phyloP scores from a whole-genome alignment of 2,888 invertebrate genomes.

The Lasioglossum zephyrum region DNA sequence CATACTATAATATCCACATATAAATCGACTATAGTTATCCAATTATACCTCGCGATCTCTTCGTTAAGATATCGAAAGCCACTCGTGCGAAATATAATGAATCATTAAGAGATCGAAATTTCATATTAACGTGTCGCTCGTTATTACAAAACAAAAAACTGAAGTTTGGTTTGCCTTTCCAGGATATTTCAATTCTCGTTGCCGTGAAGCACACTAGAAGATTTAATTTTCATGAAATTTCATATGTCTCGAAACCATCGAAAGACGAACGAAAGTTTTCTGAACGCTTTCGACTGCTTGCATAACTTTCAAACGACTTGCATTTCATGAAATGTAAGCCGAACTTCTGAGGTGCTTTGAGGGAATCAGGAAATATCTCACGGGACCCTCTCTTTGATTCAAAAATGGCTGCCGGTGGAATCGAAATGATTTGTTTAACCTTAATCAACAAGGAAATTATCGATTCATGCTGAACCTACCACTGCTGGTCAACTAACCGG shows the following conservation, averaged over 20 bases:
- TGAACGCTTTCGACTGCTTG: constrained; percentile 8
- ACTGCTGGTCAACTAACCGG: no score
- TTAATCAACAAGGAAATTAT: not conserved
- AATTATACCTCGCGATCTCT: not conserved
- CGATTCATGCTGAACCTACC: not conserved
- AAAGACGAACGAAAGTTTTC: constrained; percentile 23
- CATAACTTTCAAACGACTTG: constrained; percentile 35
- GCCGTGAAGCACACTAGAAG: not conserved
- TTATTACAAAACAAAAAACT: not conserved
- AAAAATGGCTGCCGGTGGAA: not conserved
- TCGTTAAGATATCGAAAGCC: not conserved
- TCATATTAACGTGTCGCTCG: not conserved
- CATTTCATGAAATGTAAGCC: constrained; percentile 24
- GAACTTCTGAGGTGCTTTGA: constrained; percentile 35
- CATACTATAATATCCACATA: not conserved
- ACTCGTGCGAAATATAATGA: not conserved
- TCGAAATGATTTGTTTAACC: constrained; percentile 12
- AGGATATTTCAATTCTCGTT: not conserved
- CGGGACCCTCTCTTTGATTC: constrained; percentile 1
- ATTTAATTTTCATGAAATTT: constrained; percentile 21
- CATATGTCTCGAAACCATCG: constrained; percentile 12
- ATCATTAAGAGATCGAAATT: not conserved
- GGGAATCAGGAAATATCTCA: constrained; percentile 7
- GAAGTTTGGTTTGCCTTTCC: not conserved
- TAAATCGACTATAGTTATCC: not conserved